Conservation (phyloP, 1,140 invertebrate genomes). For the Neodiprion lecontei region DNA sequence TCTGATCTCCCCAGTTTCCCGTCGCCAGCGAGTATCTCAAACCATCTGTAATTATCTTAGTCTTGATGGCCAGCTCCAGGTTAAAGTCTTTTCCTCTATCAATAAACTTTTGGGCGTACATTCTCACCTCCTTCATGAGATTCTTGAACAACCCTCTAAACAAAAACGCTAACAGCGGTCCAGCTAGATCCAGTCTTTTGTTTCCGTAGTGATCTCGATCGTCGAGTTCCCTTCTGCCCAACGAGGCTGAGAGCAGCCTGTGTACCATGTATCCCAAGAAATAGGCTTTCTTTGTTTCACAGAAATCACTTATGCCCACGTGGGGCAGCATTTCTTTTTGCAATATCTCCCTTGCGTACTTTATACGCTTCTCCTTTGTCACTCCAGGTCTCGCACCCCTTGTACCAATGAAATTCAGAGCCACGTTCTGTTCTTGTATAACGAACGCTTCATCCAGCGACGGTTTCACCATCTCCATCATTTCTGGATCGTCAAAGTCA, state of each 20-base stretch:
- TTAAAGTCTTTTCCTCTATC: conserved; percentile 99
- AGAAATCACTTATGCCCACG: conserved; percentile 98
- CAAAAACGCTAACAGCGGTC: conserved; percentile 93
- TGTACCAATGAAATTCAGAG: conserved; percentile 97
- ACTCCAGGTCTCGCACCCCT: conserved; percentile 96
- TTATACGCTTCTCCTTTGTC: conserved; percentile 97
- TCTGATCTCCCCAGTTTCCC: conserved; percentile 99
- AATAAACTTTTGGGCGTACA: conserved; percentile 99
- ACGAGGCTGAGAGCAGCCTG: conserved; percentile 87
- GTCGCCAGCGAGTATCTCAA: conserved; percentile 96
- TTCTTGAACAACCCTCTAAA: conserved; percentile 95
- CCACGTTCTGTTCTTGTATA: conserved; percentile 98
- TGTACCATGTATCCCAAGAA: conserved; percentile 99
- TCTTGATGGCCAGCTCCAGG: conserved; percentile 96
- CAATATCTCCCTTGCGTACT: conserved; percentile 98
- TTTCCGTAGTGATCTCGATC: conserved; percentile 99
- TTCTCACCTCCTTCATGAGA: conserved; percentile 92
- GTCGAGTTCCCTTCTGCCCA: conserved; percentile 95
- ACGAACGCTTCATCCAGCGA: conserved; percentile 99
- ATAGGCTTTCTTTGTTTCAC: conserved; percentile 99
- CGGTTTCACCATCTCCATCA: conserved; percentile 99
- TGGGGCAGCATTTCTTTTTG: conserved; percentile 99
- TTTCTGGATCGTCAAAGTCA: conserved; percentile 98
- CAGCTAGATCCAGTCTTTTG: conserved; percentile 96
- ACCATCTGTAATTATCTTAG: conserved; percentile 98